Evolutionary conservation across 37 sponge, comb jelly and placozoan species (phyloP).

Genomic region (Oscarella lobularis): DNA sequence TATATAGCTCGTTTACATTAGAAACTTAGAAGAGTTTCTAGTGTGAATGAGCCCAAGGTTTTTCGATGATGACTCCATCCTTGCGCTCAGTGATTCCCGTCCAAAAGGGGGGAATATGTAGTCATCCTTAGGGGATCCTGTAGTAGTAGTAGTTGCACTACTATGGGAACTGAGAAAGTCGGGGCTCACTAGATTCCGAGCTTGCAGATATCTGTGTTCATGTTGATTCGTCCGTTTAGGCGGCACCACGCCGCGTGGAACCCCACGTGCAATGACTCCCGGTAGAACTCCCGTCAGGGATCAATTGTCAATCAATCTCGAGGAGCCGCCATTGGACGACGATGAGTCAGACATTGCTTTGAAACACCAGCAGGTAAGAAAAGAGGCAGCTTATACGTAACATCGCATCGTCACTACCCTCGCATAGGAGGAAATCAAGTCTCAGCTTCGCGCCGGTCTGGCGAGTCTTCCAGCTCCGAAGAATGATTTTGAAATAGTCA

Average conservation of each 20-base stretch:
- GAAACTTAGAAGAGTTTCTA: too few species aligned
- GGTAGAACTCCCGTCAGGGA: slow-evolving; percentile 72
- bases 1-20: too few species aligned
- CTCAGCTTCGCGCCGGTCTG: slow-evolving; percentile 44
- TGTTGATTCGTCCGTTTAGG: too few species aligned
- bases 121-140: background rate
- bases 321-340: slow-evolving; percentile 16
- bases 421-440: slow-evolving; percentile 19
- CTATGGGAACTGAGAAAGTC: too few species aligned
- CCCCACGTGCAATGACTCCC: slow-evolving; percentile 32
- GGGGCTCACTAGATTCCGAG: too few species aligned
- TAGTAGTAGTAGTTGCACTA: too few species aligned
- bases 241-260: too few species aligned
- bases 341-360: slow-evolving; percentile 1
- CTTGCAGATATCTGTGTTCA: too few species aligned
- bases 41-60: too few species aligned
- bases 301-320: slow-evolving; percentile 71
- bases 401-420: background rate
- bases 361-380: slow-evolving; percentile 23
- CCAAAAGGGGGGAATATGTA: too few species aligned
- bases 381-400: too few species aligned
- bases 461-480: slow-evolving; percentile 73
- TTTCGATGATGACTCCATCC: background rate
- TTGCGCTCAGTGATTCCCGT: background rate
- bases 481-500: slow-evolving; percentile 96